Evolutionary conservation across 2,797 vertebrate genomes (phyloP).

Genomic region (Taeniopygia guttata): DNA sequence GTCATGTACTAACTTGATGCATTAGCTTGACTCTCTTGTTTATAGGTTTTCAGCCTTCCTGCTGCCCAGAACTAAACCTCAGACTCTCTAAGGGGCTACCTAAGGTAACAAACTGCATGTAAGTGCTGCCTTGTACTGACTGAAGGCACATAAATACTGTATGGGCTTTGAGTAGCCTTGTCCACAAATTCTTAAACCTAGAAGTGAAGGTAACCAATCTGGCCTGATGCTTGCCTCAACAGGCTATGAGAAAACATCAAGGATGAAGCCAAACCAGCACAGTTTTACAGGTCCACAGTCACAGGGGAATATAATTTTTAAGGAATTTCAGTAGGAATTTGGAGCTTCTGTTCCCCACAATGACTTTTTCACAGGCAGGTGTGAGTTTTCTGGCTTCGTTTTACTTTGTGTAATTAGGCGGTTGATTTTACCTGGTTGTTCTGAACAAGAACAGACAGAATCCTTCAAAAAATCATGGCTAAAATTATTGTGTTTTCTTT

Average conservation of each 20-base stretch:
- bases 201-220: neutral
- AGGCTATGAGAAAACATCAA: neutral
- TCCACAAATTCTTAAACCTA: neutral
- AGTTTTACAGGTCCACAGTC: neutral
- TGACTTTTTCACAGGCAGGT: neutral
- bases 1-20: accelerated
- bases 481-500: neutral
- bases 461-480: neutral
- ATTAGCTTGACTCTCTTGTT: neutral
- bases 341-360: neutral
- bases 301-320: neutral
- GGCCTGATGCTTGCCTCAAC: accelerated
- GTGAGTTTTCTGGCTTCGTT: neutral
- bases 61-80: neutral
- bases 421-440: neutral
- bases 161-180: neutral
- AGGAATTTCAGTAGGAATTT: neutral
- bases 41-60: neutral
- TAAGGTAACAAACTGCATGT: accelerated
- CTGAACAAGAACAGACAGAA: neutral
- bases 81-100: neutral
- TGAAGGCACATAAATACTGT: accelerated
- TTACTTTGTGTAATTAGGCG: neutral
- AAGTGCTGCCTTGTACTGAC: neutral
- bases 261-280: neutral